A percentile compares a stretch with the other conserved stretches of the same genome.
phyloP scores from a whole-genome alignment of 2,888 invertebrate species.

The Dicroscelio sp. region DNA sequence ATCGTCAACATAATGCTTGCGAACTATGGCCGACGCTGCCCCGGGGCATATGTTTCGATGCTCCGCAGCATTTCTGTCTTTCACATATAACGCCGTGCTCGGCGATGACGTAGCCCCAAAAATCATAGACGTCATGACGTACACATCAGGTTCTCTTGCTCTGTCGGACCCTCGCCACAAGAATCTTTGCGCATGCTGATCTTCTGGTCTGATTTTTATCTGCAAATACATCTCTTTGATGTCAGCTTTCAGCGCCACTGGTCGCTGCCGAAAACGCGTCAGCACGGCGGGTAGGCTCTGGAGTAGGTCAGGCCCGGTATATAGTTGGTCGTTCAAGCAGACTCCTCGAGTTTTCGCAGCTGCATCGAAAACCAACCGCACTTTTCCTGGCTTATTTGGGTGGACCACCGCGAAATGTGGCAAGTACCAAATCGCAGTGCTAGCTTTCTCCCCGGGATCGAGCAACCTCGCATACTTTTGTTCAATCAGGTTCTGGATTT shows the following conservation, averaged over 20 bases:
- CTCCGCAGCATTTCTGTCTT: conserved; percentile 83
- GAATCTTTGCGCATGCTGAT: conserved; percentile 20
- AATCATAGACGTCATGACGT: conserved; percentile 83
- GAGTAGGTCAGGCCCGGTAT: too few species aligned
- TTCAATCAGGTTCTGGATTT: too few species aligned
- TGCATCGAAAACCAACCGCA: too few species aligned
- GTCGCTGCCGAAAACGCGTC: too few species aligned
- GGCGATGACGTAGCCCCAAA: conserved; percentile 80
- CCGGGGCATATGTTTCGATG: conserved; percentile 80
- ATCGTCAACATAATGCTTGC: background rate
- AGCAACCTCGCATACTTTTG: too few species aligned
- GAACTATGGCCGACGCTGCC: background rate
- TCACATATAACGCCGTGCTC: conserved; percentile 80
- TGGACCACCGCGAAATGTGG: too few species aligned
- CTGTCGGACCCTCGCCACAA: conserved; percentile 31
- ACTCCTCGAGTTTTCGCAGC: too few species aligned
- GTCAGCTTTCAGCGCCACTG: background rate
- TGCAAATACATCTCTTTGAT: conserved; percentile 8
- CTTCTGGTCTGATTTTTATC: background rate
- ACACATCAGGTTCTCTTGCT: conserved; percentile 50
- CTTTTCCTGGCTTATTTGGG: too few species aligned
- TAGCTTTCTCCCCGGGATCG: too few species aligned
- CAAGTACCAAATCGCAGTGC: too few species aligned
- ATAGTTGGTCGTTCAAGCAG: too few species aligned
- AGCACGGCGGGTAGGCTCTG: too few species aligned